Evolutionary conservation across 53 echinoderm and acorn worm species (phyloP).

Genomic region (Arbacia lixula): DNA sequence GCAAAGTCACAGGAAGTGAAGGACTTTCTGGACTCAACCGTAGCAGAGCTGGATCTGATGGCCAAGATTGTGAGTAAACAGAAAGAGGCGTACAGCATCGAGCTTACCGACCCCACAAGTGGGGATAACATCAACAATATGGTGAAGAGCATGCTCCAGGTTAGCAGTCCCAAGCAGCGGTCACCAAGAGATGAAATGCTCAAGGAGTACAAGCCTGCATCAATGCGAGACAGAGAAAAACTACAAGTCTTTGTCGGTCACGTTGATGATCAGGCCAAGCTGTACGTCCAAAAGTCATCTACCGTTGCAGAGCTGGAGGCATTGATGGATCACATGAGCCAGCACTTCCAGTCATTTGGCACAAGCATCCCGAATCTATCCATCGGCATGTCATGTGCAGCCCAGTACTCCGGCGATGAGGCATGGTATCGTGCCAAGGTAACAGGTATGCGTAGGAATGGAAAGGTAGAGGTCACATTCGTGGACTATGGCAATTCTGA

Average conservation of each 20-base stretch:
- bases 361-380: neutral
- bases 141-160: slow-evolving; percentile 29
- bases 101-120: slow-evolving; percentile 47
- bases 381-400: slow-evolving; percentile 74
- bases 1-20: slow-evolving; percentile 56
- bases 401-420: slow-evolving; percentile 78
- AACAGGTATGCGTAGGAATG: slow-evolving; percentile 51
- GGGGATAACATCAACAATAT: slow-evolving; percentile 56
- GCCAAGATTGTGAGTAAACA: slow-evolving; percentile 47
- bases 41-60: slow-evolving; percentile 57
- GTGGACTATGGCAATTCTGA: slow-evolving; percentile 97
- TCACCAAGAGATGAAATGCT: slow-evolving; percentile 5
- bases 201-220: slow-evolving; percentile 29
- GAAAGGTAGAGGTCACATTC: slow-evolving; percentile 72
- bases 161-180: neutral
- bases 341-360: slow-evolving; percentile 7
- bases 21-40: slow-evolving; percentile 59
- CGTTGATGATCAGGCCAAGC: slow-evolving; percentile 61
- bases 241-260: slow-evolving; percentile 70
- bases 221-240: slow-evolving; percentile 40
- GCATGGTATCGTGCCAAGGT: slow-evolving; percentile 86
- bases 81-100: slow-evolving; percentile 25
- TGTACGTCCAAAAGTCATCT: slow-evolving; percentile 60
- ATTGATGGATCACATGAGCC: slow-evolving; percentile 65
- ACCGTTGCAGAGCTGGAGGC: slow-evolving; percentile 67